Base-by-base conservation (phyloP, 2,888 invertebrate genomes). In the Leptothorax acervorum region DNA sequence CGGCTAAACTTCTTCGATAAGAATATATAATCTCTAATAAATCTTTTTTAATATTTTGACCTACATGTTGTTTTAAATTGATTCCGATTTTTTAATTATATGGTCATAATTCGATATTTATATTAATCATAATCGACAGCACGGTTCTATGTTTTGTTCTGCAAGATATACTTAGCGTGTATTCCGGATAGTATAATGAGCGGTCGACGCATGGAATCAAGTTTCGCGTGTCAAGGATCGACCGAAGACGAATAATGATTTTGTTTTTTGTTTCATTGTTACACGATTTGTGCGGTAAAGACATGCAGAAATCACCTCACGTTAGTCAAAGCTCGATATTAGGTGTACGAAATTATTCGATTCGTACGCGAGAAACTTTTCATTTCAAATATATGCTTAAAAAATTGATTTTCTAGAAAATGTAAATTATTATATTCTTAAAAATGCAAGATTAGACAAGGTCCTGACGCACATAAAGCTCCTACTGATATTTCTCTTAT, bases 171-270 rank as follows among this genome's bases (percentile, higher is more conserved):
- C 23, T 23, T 23, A 86, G 88, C 71, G 68, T 83, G 87, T 87
- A 85, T 88, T 87, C 74, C 84, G 82, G 88, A 88, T 87, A 92
- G 89, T 90, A 91, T 92, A 92, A 92, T 84, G 85, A 91, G 91
- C 87, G 91, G 91, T 92, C 85, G 88, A 86, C 87, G 79, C 39
- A 70, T 78, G 85, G 81, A 87, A 78, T 91, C 85, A 85, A 85
- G 87, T 90, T 91, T 88, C 90, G 75, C 78, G 65, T 53, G 35
- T 75, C 35, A 48, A 63, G 48, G n/a, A 62, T 62, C 60, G 15
- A 12, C 11, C 28, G 18, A 39, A 60, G 31, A 62, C 63, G 31
- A 63, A 9, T n/a, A 75, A 62, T 15, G 23, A 48, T 75, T 28
- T 48, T 5, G n/a, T 45, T 75, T 62, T 35, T 62, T 31, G 48